Percentiles rank a stretch among this genome's conserved stretches.
These are phyloP conservation scores for Dichetophora obliterata DNA, from an alignment of 2,888 invertebrate species.

Conservation along the genomic window DNA sequence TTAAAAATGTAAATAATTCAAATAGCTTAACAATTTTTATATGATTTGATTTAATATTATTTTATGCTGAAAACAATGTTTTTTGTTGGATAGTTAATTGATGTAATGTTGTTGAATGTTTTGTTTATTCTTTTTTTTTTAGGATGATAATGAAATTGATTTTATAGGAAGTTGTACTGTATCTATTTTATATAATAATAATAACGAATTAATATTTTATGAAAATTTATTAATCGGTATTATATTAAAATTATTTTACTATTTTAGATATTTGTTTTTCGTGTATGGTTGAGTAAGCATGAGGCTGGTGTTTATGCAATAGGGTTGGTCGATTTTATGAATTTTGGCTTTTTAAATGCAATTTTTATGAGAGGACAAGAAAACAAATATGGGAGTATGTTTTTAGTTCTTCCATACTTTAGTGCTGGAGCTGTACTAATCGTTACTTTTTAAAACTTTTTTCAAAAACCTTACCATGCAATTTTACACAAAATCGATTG, in stretches of 20 bases:
- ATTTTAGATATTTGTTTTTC: conserved; percentile 42
- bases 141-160: conserved; percentile 22
- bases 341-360: too few species aligned
- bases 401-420: too few species aligned
- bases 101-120: conserved; percentile 13
- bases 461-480: too few species aligned
- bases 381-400: too few species aligned
- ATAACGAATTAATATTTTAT: background rate
- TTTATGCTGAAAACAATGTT: conserved; percentile 51
- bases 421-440: too few species aligned
- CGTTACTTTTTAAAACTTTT: too few species aligned
- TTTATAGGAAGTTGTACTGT: conserved; percentile 38
- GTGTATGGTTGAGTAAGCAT: conserved; percentile 28
- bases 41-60: conserved; percentile 13
- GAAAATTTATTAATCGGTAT: background rate
- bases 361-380: too few species aligned
- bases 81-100: conserved; percentile 35
- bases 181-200: conserved; percentile 1
- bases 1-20: conserved; percentile 29
- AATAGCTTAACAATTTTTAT: conserved; percentile 42
- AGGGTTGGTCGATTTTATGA: too few species aligned
- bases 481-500: too few species aligned
- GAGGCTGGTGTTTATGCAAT: too few species aligned
- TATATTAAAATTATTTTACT: conserved; percentile 53
- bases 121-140: background rate